These are phyloP conservation scores for Cremastobaeus sp. DNA, from an alignment of 2,888 invertebrate genomes.

Conservation along the genomic window DNA sequence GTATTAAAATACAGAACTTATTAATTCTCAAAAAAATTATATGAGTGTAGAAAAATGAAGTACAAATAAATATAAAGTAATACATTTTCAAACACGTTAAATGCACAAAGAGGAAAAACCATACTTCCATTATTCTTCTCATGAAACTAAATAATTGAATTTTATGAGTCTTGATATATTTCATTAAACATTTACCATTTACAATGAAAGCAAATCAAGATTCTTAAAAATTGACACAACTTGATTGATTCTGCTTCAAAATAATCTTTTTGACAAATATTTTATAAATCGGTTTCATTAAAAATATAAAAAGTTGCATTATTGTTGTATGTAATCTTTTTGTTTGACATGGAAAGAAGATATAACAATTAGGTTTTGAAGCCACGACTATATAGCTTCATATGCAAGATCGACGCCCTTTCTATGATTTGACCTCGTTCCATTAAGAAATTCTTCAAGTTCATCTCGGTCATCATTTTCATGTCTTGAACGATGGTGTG, in stretches of 20 bases:
- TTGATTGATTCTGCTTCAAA: background rate
- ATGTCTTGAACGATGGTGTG: constrained; percentile 75
- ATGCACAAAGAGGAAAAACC: too few species aligned
- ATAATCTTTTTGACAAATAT: too few species aligned
- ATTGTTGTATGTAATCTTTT: background rate
- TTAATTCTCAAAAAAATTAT: constrained; percentile 6
- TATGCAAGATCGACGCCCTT: constrained; percentile 81
- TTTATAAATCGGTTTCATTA: too few species aligned
- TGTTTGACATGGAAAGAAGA: constrained; percentile 14
- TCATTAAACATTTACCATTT: too few species aligned
- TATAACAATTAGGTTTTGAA: constrained; percentile 4
- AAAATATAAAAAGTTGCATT: constrained; percentile 4
- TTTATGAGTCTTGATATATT: too few species aligned
- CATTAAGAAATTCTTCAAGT: constrained; percentile 83
- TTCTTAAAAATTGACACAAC: constrained; percentile 6
- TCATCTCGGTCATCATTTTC: constrained; percentile 80
- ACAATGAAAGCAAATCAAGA: too few species aligned
- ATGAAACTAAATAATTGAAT: too few species aligned
- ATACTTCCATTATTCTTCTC: too few species aligned
- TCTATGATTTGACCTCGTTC: constrained; percentile 79
- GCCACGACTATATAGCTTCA: constrained; percentile 80
- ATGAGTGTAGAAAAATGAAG: constrained; percentile 4
- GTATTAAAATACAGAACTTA: too few species aligned
- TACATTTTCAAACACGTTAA: constrained; percentile 1
- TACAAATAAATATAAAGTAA: constrained; percentile 11